Percentiles rank a stretch among this genome's conserved stretches.
These are phyloP conservation scores for Osedax frankpressi DNA, from an alignment of 2,888 invertebrate species.

Conservation along the genomic window DNA sequence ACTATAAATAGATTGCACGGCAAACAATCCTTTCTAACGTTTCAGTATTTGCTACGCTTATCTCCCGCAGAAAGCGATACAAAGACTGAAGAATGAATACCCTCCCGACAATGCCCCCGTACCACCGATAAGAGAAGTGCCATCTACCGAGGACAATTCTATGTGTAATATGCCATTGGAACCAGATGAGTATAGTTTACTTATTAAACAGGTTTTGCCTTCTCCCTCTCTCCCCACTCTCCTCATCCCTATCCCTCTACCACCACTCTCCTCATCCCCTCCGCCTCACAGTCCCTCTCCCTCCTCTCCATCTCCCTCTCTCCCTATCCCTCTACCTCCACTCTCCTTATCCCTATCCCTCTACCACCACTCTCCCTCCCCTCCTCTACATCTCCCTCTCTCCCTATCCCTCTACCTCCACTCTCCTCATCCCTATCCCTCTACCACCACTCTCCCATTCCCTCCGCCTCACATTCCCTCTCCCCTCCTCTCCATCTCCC, in stretches of 20 bases:
- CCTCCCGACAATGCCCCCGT: slow-evolving; percentile 34
- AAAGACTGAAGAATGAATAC: slow-evolving; percentile 32
- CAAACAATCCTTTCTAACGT: not conserved
- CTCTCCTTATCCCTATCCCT: too few species aligned
- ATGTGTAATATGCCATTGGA: slow-evolving; percentile 27
- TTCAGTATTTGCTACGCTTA: slow-evolving; percentile 7
- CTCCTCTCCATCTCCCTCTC: too few species aligned
- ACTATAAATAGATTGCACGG: not conserved
- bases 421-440: not conserved
- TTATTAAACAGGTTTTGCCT: slow-evolving; percentile 36
- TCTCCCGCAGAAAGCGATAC: slow-evolving; percentile 31
- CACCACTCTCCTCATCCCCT: too few species aligned
- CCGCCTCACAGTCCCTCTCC: too few species aligned
- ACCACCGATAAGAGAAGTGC: slow-evolving; percentile 28
- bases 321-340: too few species aligned
- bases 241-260: too few species aligned
- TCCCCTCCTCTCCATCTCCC: not conserved
- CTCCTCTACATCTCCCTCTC: too few species aligned
- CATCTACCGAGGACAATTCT: slow-evolving; percentile 15
- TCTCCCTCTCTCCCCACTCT: too few species aligned
- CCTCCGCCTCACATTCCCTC: not conserved
- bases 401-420: too few species aligned
- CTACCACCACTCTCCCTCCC: too few species aligned
- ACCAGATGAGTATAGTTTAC: slow-evolving; percentile 39
- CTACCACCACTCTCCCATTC: not conserved